Base-by-base conservation (phyloP, 2,888 invertebrate genomes). In the Ectobius pallidus region DNA sequence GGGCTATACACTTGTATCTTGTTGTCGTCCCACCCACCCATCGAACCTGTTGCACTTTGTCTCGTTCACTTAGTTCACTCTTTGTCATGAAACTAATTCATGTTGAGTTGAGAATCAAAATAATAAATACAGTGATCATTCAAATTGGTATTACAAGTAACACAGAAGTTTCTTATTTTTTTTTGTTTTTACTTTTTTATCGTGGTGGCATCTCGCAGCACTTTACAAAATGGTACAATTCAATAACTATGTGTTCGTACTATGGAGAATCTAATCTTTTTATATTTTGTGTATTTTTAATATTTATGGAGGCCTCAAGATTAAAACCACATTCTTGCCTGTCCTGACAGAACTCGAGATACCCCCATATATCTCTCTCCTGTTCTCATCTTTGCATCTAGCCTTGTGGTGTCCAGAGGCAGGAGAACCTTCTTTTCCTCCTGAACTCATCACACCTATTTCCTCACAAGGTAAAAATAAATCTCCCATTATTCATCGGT, bases 111-210 rank as follows among this genome's bases (percentile, higher is more conserved):
- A 75, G 68, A 72, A 73, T 73, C 71, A 74, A 74, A 74, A 72
- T 74, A 75, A 74, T 75, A 76, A 76, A 76, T 76, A 76, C 76
- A 75, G 71, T 74, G 74, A 75, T 72, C 70, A 72, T 74, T 75
- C 71, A 72, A 58, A 58, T 69, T 72, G 65, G 70, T 75, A 73
- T 74, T 74, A 76, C 73, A 74, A 75, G 74, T 75, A 75, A 75
- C 75, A 75, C 72, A 58, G 55, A 75, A 72, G 68, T 71, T 58
- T 69, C 14, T 65, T 65, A 44, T 65, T 34, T 34, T 58, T 27
- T 32, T 58, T 14, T 49, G 9, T 1, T 32, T 44, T 46, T 44
- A 30, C n/a, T 65, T 42, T 65, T 65, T 65, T 68, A 65, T 46
- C 52, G 68, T 72, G 75, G 44, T 70, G 63, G 39, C 65, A 61